Evolutionary conservation across 2,113 vertebrate species (phyloP).

Genomic region (Paramisgurnus dabryanus): DNA sequence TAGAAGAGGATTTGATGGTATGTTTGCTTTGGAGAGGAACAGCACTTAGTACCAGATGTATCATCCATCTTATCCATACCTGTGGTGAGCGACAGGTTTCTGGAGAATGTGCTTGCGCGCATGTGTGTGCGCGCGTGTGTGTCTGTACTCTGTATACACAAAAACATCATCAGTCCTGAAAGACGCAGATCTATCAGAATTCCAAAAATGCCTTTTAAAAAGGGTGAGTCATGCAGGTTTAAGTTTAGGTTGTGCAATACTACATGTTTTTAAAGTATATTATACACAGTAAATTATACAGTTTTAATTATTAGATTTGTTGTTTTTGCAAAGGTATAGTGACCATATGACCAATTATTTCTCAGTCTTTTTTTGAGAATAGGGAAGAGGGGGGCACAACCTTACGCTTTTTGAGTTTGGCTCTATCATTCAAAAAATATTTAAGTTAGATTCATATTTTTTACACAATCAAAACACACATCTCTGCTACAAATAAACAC

Average conservation of each 20-base stretch:
- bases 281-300: too few relatives aligned
- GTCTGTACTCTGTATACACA: neutral
- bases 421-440: too few relatives aligned
- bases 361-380: too few relatives aligned
- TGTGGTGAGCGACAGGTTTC: neutral
- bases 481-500: too few relatives aligned
- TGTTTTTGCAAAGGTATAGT: too few relatives aligned
- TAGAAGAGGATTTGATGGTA: neutral
- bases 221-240: neutral
- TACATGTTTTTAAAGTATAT: too few relatives aligned
- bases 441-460: too few relatives aligned
- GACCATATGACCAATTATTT: too few relatives aligned
- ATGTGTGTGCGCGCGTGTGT: neutral
- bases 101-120: neutral
- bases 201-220: neutral
- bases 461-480: too few relatives aligned
- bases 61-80: neutral
- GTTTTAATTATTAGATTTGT: too few relatives aligned
- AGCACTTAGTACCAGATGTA: neutral
- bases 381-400: too few relatives aligned
- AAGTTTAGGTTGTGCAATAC: neutral
- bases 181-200: neutral
- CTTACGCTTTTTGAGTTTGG: too few relatives aligned
- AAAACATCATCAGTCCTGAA: constrained; percentile 1
- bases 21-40: neutral